These are phyloP conservation scores for Callipepla californica DNA, from an alignment of 2,113 vertebrate species.

Conservation along the genomic window DNA sequence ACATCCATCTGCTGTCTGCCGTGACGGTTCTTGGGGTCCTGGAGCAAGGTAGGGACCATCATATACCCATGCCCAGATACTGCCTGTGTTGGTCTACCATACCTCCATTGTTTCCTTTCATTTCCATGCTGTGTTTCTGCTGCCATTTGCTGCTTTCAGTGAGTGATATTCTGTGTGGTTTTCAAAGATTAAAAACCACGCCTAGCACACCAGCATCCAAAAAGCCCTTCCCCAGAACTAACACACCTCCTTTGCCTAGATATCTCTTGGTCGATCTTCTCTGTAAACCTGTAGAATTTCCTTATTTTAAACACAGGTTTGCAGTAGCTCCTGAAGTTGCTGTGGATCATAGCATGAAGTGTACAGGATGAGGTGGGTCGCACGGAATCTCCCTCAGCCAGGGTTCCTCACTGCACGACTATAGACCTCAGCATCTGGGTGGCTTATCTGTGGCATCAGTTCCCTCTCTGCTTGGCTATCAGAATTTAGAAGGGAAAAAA, in stretches of 20 bases:
- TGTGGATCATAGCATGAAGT: background rate
- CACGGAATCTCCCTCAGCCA: fast-evolving
- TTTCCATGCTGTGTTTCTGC: background rate
- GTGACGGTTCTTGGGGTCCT: conserved; percentile 83
- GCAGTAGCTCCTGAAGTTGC: background rate
- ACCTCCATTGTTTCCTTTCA: background rate
- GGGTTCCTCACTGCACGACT: background rate
- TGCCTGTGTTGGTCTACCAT: background rate
- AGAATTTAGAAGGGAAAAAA: background rate
- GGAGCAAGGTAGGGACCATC: conserved; percentile 82
- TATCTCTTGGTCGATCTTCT: background rate
- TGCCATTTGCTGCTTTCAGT: background rate
- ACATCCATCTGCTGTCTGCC: conserved; percentile 73
- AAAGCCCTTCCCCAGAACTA: background rate
- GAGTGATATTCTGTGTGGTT: background rate
- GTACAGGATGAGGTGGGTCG: background rate
- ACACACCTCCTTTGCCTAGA: background rate
- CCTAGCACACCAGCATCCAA: background rate
- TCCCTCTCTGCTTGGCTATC: background rate
- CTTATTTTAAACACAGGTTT: background rate
- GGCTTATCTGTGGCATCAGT: background rate
- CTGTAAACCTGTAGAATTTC: background rate
- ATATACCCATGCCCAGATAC: background rate
- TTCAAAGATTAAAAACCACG: background rate
- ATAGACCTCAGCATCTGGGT: background rate